These are phyloP conservation scores for Pentalonia nigronervosa DNA, from an alignment of 1,140 invertebrate species.

Conservation along the genomic window DNA sequence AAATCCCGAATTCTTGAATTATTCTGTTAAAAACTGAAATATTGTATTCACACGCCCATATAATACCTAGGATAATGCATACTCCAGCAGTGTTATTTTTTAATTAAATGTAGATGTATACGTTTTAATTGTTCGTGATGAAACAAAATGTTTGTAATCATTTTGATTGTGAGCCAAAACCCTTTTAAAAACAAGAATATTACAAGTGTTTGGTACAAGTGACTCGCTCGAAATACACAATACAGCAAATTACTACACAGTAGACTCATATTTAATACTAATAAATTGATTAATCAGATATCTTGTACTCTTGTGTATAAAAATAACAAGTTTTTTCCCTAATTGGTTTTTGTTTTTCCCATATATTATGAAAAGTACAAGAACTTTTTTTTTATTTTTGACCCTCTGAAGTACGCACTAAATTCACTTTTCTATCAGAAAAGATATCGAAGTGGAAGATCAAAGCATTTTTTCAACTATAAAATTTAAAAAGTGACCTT, in stretches of 20 bases:
- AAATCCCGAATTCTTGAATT: background rate
- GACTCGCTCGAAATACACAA: background rate
- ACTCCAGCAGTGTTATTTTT: background rate
- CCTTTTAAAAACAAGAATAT: background rate
- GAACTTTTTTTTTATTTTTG: too few relatives aligned
- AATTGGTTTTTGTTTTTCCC: too few relatives aligned
- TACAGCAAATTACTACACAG: background rate
- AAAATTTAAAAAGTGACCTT: background rate
- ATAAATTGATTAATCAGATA: background rate
- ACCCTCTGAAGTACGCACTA: too few relatives aligned
- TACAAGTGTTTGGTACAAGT: background rate
- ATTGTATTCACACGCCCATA: background rate
- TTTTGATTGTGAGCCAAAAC: background rate
- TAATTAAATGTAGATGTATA: background rate
- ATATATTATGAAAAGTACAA: too few relatives aligned
- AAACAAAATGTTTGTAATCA: background rate
- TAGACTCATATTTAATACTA: background rate
- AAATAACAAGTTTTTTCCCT: background rate
- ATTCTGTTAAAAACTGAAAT: background rate
- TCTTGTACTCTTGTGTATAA: background rate
- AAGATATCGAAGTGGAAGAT: too few relatives aligned
- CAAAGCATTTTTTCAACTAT: background rate
- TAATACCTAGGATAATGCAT: background rate
- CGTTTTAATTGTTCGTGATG: background rate
- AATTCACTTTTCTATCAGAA: background rate